Evolutionary conservation across 1,140 invertebrate species (phyloP).

Genomic region (Drosophila sp.): DNA sequence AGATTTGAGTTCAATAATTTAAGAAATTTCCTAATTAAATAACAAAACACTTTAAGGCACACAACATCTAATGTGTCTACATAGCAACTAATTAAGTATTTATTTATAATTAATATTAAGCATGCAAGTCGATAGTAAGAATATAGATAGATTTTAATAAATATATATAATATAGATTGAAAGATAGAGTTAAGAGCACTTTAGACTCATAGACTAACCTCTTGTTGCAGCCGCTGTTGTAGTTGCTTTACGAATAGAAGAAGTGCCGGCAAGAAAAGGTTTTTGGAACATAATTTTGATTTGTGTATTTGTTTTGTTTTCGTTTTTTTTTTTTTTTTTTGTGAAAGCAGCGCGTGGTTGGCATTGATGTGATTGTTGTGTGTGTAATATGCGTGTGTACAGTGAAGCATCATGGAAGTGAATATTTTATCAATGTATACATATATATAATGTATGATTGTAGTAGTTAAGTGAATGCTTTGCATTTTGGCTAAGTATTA

Average conservation of each 20-base stretch:
- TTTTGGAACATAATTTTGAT: conserved; percentile 62
- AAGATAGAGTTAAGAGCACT: conserved; percentile 39
- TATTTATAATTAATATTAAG: conserved; percentile 9
- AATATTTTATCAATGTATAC: conserved; percentile 29
- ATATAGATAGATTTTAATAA: conserved; percentile 30
- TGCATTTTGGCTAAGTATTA: conserved; percentile 54
- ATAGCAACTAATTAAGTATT: conserved; percentile 18
- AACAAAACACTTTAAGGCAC: conserved; percentile 24
- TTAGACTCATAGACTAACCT: conserved; percentile 70
- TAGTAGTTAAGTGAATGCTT: conserved; percentile 61
- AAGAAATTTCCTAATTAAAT: background rate
- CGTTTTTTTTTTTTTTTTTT: conserved; percentile 39
- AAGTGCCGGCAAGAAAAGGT: conserved; percentile 79
- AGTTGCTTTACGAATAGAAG: conserved; percentile 79
- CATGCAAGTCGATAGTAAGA: conserved; percentile 35
- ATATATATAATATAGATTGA: conserved; percentile 24
- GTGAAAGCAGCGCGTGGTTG: conserved; percentile 58
- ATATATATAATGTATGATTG: conserved; percentile 37
- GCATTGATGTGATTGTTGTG: conserved; percentile 11
- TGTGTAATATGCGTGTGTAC: conserved; percentile 55
- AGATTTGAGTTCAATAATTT: conserved; percentile 16
- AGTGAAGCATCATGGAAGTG: conserved; percentile 63
- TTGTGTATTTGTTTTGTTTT: conserved; percentile 39
- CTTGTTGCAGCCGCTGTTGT: conserved; percentile 79
- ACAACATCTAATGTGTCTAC: conserved; percentile 38